phyloP scores from a whole-genome alignment of 2,797 vertebrate species.

The Zalophus californianus region DNA sequence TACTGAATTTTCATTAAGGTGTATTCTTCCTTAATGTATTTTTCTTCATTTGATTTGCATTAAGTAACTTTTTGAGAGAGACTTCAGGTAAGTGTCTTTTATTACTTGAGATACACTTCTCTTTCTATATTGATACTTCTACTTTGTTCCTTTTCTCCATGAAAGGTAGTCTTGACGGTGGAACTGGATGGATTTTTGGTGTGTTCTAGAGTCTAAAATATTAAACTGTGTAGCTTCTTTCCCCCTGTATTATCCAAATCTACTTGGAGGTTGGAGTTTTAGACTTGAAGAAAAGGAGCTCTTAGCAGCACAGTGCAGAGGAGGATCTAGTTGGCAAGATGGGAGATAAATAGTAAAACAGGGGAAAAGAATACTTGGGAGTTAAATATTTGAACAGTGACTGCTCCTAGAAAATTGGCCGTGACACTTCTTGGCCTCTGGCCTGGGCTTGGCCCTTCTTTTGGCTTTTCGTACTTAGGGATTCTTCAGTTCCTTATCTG shows the following conservation, averaged over 20 bases:
- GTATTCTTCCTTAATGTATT: neutral
- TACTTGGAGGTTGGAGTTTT: slow-evolving; percentile 33
- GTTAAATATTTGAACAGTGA: slow-evolving; percentile 67
- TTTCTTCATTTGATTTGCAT: neutral
- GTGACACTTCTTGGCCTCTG: slow-evolving; percentile 2
- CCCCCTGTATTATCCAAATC: slow-evolving; percentile 23
- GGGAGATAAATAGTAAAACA: slow-evolving; percentile 28
- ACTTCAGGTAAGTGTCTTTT: neutral
- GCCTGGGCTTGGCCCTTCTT: neutral
- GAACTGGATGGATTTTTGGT: neutral
- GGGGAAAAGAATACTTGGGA: slow-evolving; percentile 18
- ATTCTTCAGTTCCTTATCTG: slow-evolving; percentile 23
- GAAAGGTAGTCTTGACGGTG: neutral
- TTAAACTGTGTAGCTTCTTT: slow-evolving; percentile 58
- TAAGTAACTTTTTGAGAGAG: neutral
- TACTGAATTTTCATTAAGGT: neutral
- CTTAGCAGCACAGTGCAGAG: neutral
- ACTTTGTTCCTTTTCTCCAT: neutral
- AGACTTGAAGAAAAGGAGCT: slow-evolving; percentile 60
- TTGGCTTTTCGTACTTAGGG: neutral
- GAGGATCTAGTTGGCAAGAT: slow-evolving; percentile 61
- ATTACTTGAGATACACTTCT: neutral
- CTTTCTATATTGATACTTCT: neutral
- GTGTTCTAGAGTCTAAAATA: neutral
- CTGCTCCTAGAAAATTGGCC: slow-evolving; percentile 56